Evolutionary conservation across 2,888 invertebrate species (phyloP).

Genomic region (Thymelicus acteon): DNA sequence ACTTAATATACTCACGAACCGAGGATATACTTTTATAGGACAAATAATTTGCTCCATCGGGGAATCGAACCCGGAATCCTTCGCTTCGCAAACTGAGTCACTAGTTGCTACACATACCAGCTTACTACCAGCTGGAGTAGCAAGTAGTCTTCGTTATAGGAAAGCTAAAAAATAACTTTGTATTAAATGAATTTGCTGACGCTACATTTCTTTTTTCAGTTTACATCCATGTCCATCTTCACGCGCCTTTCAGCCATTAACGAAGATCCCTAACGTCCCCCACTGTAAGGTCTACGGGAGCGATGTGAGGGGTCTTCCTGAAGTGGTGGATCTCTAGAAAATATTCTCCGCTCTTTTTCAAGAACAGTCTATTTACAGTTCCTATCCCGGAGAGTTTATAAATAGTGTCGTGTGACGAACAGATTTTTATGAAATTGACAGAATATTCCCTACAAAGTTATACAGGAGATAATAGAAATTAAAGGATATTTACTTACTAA

Average conservation of each 20-base stretch:
- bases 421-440: conserved; percentile 31
- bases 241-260: conserved; percentile 48
- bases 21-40: no score
- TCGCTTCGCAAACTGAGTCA: no score
- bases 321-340: conserved; percentile 54
- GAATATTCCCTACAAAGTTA: conserved; percentile 19
- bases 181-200: conserved; percentile 50
- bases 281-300: conserved; percentile 8
- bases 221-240: conserved; percentile 80
- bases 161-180: background rate
- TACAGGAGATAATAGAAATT: no score
- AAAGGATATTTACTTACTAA: no score
- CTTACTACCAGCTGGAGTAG: no score
- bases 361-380: conserved; percentile 72
- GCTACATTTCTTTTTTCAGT: conserved; percentile 69
- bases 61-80: no score
- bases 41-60: no score
- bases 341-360: conserved; percentile 58
- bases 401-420: conserved; percentile 51
- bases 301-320: conserved; percentile 48
- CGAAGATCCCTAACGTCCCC: conserved; percentile 8
- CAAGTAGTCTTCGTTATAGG: no score
- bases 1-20: no score
- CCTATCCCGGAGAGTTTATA: conserved; percentile 71
- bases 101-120: no score